Conservation (phyloP, 2,113 vertebrate genomes). For the Zapornia atra region DNA sequence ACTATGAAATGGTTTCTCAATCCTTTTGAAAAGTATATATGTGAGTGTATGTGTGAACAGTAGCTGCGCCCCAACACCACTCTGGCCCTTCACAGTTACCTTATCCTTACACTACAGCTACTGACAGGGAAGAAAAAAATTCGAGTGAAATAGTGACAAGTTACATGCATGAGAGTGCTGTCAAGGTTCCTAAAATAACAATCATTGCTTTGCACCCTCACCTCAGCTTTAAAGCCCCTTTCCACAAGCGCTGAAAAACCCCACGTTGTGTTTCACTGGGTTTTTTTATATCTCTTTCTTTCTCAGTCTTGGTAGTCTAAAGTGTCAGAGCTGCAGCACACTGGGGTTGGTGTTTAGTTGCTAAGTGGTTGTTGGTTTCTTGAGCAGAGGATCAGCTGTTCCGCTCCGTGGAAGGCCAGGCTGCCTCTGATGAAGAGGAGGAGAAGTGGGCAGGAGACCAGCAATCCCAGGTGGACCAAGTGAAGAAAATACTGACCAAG, state of each 20-base stretch:
- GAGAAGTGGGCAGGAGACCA: slow-evolving; percentile 78
- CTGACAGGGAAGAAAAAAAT: not conserved
- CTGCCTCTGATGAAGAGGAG: slow-evolving; percentile 90
- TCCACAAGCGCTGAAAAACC: not conserved
- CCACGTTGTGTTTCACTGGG: fast-evolving
- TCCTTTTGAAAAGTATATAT: fast-evolving
- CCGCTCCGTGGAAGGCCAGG: slow-evolving; percentile 91
- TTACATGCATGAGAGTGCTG: not conserved
- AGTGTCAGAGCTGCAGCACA: not conserved
- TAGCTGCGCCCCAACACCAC: fast-evolving
- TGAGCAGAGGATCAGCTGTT: slow-evolving; percentile 88
- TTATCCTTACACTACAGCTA: not conserved
- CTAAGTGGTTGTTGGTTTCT: not conserved
- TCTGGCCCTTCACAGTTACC: not conserved
- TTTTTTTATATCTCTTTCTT: not conserved
- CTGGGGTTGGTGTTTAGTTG: not conserved
- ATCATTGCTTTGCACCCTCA: not conserved
- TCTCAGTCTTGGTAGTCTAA: not conserved
- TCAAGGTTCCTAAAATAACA: not conserved
- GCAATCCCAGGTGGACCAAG: slow-evolving; percentile 67
- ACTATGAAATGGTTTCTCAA: not conserved
- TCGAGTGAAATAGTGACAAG: not conserved
- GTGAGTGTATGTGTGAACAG: fast-evolving
- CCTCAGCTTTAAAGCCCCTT: not conserved
- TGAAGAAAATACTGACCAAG: slow-evolving; percentile 70